phyloP scores from a whole-genome alignment of 2,113 vertebrate genomes.

The Protobothrops flavoviridis region DNA sequence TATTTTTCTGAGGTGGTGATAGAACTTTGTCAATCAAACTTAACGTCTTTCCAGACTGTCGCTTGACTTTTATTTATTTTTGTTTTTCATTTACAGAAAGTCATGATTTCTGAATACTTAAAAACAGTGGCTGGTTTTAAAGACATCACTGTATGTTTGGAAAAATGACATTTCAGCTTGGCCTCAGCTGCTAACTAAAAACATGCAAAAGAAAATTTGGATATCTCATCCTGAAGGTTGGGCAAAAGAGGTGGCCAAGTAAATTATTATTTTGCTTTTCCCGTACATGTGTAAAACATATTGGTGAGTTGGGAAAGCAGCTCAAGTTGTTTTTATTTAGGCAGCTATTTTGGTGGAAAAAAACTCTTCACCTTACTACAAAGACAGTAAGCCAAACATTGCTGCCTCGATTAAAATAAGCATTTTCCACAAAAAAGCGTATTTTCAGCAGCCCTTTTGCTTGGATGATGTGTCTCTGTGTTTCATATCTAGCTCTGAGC shows the following conservation, averaged over 20 bases:
- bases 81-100: slow-evolving; percentile 49
- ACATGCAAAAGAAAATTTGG: slow-evolving; percentile 28
- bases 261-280: slow-evolving; percentile 2
- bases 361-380: slow-evolving; percentile 48
- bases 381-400: slow-evolving; percentile 39
- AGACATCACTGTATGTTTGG: not conserved
- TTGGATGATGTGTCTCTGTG: slow-evolving; percentile 13
- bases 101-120: slow-evolving; percentile 48
- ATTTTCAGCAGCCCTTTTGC: slow-evolving; percentile 43
- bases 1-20: slow-evolving; percentile 36
- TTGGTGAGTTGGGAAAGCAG: slow-evolving; percentile 14
- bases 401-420: slow-evolving; percentile 60
- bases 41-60: slow-evolving; percentile 5
- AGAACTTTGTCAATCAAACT: slow-evolving; percentile 7
- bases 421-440: slow-evolving; percentile 45
- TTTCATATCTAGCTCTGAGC: slow-evolving; percentile 26
- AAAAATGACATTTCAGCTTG: slow-evolving; percentile 18
- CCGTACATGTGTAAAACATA: not conserved
- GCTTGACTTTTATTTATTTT: slow-evolving; percentile 41
- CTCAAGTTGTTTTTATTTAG: slow-evolving; percentile 9
- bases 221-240: not conserved
- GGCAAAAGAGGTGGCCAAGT: not conserved
- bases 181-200: slow-evolving; percentile 23
- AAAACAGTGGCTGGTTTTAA: slow-evolving; percentile 36
- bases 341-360: not conserved